phyloP scores from a whole-genome alignment of 92 coral and sea anemone species.

The Epizoanthus ramosus region DNA sequence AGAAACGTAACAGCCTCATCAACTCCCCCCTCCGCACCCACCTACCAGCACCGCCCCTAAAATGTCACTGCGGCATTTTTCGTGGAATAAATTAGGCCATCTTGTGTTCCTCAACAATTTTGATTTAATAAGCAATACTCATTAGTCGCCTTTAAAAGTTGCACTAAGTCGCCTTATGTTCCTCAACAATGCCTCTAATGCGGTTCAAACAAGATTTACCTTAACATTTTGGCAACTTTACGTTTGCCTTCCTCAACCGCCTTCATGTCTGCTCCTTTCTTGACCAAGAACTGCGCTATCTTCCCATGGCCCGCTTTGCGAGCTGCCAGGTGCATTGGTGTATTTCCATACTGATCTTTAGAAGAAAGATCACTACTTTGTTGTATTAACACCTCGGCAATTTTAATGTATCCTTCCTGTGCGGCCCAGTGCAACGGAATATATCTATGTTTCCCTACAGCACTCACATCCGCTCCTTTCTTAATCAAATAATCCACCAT shows the following conservation, averaged over 20 bases:
- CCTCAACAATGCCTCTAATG: background rate
- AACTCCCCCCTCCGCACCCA: no score
- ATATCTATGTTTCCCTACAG: background rate
- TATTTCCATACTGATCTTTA: background rate
- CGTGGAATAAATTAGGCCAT: no score
- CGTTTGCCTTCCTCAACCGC: background rate
- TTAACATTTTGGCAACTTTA: background rate
- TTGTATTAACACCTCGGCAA: background rate
- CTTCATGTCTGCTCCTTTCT: background rate
- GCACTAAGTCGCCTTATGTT: no score
- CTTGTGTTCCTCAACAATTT: no score
- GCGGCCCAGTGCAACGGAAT: slow-evolving; percentile 7
- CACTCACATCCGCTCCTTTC: no score
- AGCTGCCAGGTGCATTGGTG: slow-evolving; percentile 5
- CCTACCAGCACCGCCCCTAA: no score
- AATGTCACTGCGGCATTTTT: no score
- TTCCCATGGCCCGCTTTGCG: background rate
- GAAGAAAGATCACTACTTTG: background rate
- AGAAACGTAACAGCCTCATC: no score
- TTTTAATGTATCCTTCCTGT: background rate
- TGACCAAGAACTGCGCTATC: background rate
- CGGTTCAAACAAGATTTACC: background rate
- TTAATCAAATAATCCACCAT: background rate
- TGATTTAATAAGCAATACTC: no score
- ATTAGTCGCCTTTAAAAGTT: no score